Percentiles rank a stretch among this genome's conserved stretches.
These are phyloP conservation scores for Palythoa heliodiscus DNA, from an alignment of 92 coral and sea anemone species.

Conservation along the genomic window DNA sequence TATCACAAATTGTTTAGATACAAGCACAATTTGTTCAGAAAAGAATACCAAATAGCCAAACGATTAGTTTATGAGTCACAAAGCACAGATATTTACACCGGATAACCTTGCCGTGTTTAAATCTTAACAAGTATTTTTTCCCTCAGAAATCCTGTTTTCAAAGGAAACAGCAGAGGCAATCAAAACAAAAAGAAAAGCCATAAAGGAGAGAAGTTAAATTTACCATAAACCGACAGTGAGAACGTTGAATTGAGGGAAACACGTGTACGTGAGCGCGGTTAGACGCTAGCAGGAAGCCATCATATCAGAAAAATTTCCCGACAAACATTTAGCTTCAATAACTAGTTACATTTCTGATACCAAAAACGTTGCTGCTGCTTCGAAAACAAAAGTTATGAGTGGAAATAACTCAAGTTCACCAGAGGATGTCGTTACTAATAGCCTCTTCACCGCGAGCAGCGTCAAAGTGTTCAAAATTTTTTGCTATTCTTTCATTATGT, in stretches of 20 bases:
- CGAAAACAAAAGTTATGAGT: conserved; percentile 1
- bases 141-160: no score
- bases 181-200: no score
- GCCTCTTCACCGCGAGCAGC: conserved; percentile 14
- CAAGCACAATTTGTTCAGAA: not conserved
- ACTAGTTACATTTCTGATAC: not conserved
- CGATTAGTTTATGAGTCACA: not conserved
- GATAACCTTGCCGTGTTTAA: not conserved
- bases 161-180: no score
- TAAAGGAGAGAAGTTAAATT: no score
- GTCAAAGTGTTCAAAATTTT: conserved; percentile 35
- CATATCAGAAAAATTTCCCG: not conserved
- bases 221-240: no score
- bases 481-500: conserved; percentile 63
- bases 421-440: not conserved
- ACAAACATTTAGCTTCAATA: not conserved
- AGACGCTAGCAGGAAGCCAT: not conserved
- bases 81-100: not conserved
- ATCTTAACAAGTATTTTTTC: no score
- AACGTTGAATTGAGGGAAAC: no score
- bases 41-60: not conserved
- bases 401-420: not conserved
- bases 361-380: not conserved
- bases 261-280: no score
- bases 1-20: not conserved